Evolutionary conservation across 2,888 invertebrate genomes (phyloP).

Genomic region (Drosophila lutescens): DNA sequence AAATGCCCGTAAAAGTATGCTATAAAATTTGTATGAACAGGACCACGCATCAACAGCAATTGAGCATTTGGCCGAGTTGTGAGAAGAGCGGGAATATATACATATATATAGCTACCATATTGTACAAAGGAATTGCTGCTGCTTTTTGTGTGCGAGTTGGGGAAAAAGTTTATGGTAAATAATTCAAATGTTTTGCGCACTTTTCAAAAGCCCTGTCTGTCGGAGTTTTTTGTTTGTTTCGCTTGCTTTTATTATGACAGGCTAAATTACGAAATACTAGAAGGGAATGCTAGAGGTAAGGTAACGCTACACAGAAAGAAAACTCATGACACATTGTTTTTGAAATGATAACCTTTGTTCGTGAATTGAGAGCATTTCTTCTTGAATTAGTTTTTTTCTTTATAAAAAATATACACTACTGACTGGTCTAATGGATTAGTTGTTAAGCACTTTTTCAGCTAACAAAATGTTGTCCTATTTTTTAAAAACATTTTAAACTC

Average conservation of each 20-base stretch:
- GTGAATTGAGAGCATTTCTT: no score
- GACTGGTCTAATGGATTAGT: no score
- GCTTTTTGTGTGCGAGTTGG: constrained; percentile 21
- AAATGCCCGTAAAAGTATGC: constrained; percentile 71
- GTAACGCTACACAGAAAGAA: background rate
- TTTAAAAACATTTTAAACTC: no score
- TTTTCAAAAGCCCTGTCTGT: constrained; percentile 27
- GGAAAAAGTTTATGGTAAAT: constrained; percentile 66
- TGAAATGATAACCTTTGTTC: no score
- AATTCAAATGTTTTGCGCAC: constrained; percentile 60
- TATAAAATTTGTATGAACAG: constrained; percentile 64
- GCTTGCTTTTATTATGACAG: constrained; percentile 30
- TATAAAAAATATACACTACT: no score
- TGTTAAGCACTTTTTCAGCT: no score
- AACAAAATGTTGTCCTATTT: no score
- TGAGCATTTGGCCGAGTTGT: constrained; percentile 41
- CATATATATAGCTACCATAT: constrained; percentile 12
- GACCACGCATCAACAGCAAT: constrained; percentile 65
- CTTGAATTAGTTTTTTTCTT: no score
- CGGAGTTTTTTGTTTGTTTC: constrained; percentile 26
- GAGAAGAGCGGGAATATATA: constrained; percentile 14
- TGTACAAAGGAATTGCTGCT: constrained; percentile 44
- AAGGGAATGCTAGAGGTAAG: constrained; percentile 17
- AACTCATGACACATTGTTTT: no score
- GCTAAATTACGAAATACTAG: constrained; percentile 48